Conservation (phyloP, 2,888 invertebrate genomes). For the Drosophila mercatorum region DNA sequence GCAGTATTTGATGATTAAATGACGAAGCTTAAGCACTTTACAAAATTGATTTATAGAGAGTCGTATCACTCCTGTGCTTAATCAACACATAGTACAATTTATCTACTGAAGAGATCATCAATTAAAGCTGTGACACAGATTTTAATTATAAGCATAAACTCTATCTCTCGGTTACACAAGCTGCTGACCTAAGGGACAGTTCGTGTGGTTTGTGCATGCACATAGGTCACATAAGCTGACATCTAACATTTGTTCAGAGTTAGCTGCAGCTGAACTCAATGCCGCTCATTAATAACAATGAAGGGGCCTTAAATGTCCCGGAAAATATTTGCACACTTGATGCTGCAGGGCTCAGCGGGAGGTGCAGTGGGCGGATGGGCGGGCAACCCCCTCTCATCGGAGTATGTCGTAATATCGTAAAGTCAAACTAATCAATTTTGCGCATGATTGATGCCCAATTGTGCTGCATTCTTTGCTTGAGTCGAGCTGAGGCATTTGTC, state of each 20-base stretch:
- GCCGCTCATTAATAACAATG: constrained; percentile 66
- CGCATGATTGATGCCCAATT: constrained; percentile 78
- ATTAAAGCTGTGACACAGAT: not conserved
- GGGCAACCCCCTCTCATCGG: not conserved
- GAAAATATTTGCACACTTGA: constrained; percentile 36
- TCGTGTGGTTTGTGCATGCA: not conserved
- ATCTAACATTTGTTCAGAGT: constrained; percentile 18
- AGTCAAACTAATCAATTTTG: constrained; percentile 72
- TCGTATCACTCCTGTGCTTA: no score
- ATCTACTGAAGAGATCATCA: not conserved
- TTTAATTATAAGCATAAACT: constrained; percentile 12
- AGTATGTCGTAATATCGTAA: constrained; percentile 25
- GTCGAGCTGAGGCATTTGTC: constrained; percentile 53
- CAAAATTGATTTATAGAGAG: no score
- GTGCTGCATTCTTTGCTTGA: constrained; percentile 69
- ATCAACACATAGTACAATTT: no score
- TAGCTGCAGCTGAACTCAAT: constrained; percentile 17
- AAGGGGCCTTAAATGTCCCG: constrained; percentile 42
- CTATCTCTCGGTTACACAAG: constrained; percentile 5
- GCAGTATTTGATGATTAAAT: not conserved
- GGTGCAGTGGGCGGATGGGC: not conserved
- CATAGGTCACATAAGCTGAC: constrained; percentile 10
- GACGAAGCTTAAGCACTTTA: no score
- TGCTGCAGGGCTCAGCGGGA: not conserved
- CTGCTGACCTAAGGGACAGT: constrained; percentile 8